These are phyloP conservation scores for Pteruthius melanotis DNA, from an alignment of 2,113 vertebrate species.

Conservation along the genomic window DNA sequence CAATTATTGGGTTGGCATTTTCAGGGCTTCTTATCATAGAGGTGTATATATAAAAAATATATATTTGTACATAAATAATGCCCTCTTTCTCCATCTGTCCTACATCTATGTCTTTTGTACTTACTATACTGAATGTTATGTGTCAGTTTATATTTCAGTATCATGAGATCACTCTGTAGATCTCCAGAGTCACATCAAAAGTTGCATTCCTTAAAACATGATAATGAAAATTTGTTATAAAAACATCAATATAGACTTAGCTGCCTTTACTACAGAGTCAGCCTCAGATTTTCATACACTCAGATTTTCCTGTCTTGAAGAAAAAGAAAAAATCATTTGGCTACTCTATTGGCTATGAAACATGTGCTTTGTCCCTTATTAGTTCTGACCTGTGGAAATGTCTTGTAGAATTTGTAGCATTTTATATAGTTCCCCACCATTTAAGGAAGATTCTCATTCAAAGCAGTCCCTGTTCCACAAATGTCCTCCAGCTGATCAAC, in stretches of 20 bases:
- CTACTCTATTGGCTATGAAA: background rate
- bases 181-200: background rate
- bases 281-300: too few species aligned
- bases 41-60: background rate
- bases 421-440: background rate
- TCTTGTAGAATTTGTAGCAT: background rate
- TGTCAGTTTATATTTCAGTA: background rate
- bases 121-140: background rate
- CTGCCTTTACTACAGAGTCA: background rate
- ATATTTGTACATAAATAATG: background rate
- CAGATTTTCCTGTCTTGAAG: background rate
- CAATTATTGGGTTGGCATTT: background rate
- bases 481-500: background rate
- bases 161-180: background rate
- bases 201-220: background rate
- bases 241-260: background rate
- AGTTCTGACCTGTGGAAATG: background rate
- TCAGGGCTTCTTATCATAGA: background rate
- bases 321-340: background rate
- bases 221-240: background rate
- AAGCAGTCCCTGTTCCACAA: background rate
- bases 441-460: background rate
- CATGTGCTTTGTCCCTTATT: background rate
- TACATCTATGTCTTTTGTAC: background rate
- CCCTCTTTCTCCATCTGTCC: background rate